These are phyloP conservation scores for Euwallacea similis DNA, from an alignment of 1,140 invertebrate genomes.

Conservation along the genomic window DNA sequence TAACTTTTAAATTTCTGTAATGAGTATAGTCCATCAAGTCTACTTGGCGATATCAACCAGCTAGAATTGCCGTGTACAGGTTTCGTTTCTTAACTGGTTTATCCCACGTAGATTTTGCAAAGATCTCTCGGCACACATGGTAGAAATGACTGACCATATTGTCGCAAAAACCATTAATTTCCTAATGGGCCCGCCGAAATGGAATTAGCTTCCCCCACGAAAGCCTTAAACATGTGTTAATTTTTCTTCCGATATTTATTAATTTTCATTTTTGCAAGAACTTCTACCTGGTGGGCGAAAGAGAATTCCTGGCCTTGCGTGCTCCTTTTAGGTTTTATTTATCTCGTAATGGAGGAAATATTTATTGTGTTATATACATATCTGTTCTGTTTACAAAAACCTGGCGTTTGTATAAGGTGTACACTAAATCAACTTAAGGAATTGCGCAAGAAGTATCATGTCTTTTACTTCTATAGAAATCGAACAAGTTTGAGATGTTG, in stretches of 20 bases:
- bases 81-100: conserved; percentile 37
- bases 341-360: not conserved
- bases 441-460: conserved; percentile 22
- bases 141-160: conserved; percentile 27
- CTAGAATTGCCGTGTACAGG: conserved; percentile 35
- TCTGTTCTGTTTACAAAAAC: not conserved
- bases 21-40: not conserved
- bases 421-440: conserved; percentile 1
- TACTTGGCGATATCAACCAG: conserved; percentile 24
- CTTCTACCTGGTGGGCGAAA: conserved; percentile 19
- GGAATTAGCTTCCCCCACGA: not conserved
- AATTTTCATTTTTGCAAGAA: conserved; percentile 8
- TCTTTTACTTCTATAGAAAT: conserved; percentile 13
- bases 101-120: conserved; percentile 39
- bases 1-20: too few relatives aligned
- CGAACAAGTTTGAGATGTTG: conserved; percentile 23
- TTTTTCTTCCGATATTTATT: conserved; percentile 15
- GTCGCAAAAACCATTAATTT: conserved; percentile 21
- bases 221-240: conserved; percentile 17
- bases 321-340: not conserved
- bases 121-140: conserved; percentile 28
- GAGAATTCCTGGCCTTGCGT: conserved; percentile 7
- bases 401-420: not conserved
- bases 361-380: not conserved
- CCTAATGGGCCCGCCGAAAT: not conserved